Base-by-base conservation (phyloP, 2,888 invertebrate species). In the Plusia festucae region DNA sequence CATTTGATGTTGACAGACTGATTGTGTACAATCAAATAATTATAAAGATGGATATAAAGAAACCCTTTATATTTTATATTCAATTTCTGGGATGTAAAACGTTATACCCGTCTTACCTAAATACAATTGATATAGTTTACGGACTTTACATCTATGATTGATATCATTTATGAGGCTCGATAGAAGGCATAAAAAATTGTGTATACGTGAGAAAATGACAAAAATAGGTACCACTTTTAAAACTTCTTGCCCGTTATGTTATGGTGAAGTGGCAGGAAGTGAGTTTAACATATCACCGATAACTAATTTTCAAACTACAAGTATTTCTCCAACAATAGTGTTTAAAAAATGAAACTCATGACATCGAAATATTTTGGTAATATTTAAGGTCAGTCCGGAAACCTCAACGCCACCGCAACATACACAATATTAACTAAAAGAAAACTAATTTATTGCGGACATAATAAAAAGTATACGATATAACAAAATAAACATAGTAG, bases 391-490 rank as follows among this genome's bases (percentile, higher is more conserved):
- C 40, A 40, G 40, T 6, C 40, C 40, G 40, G 40, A 40, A 49
- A 49, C 20, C 11, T 49, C 46, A 20, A 49, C 8, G 46, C 46
- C 46, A 49, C 46, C 18, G 20, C 46, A 49, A 49, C 46, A 11
- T 49, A 49, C 20, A 49, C 46, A 49, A 4, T 20, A n/a, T n/a
- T 2, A 18, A 49, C 46, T 18, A 20, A 18, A 18, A 49, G 20
- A 49, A 49, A 49, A 49, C 46, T 18, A 18, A 49, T 49, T 49
- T 49, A 49, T 49, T 49, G 20, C 46, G 46, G 46, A 49, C 20
- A 49, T 49, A 49, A 49, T 49, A 49, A 49, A 49, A 20, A 49
- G 7, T 49, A 49, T 20, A 49, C 11, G 18, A 18, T 49, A 20
- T 20, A n/a, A 18, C 46, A 18, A 11, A 49, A 49, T 49, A 49